phyloP scores from a whole-genome alignment of 2,113 vertebrate species.

The Gasterosteus nipponicus region DNA sequence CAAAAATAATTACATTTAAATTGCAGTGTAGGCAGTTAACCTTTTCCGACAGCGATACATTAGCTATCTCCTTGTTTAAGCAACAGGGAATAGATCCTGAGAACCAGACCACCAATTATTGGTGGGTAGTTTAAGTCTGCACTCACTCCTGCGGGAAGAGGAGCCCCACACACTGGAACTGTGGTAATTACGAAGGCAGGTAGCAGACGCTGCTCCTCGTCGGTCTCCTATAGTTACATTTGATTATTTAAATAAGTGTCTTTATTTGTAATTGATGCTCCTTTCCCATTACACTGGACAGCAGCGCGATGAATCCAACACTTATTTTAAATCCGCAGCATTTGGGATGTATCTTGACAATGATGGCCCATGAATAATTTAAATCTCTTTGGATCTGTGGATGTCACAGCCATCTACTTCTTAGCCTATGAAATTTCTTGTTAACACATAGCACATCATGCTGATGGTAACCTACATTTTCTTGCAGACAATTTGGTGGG shows the following conservation, averaged over 20 bases:
- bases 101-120: conserved; percentile 68
- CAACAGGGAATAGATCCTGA: conserved; percentile 56
- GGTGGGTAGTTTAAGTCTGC: conserved; percentile 35
- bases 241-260: conserved; percentile 14
- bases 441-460: conserved; percentile 6
- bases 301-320: neutral
- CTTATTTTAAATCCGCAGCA: conserved; percentile 28
- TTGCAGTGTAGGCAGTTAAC: conserved; percentile 56
- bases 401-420: conserved; percentile 7
- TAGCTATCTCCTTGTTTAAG: conserved; percentile 46
- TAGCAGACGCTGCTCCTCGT: conserved; percentile 19
- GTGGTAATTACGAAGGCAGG: conserved; percentile 41
- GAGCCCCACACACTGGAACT: neutral
- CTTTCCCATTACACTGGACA: conserved; percentile 4
- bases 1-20: conserved; percentile 68
- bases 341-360: conserved; percentile 34
- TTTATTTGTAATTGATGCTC: conserved; percentile 14
- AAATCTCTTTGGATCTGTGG: conserved; percentile 14
- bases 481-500: neutral
- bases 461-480: conserved; percentile 13
- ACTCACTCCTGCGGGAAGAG: neutral
- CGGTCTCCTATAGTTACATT: conserved; percentile 10
- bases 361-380: conserved; percentile 35
- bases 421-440: conserved; percentile 4
- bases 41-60: conserved; percentile 65